Percentiles rank a stretch among this genome's conserved stretches.
phyloP scores from a whole-genome alignment of 2,888 invertebrate species.

The Xestobium rufovillosum region DNA sequence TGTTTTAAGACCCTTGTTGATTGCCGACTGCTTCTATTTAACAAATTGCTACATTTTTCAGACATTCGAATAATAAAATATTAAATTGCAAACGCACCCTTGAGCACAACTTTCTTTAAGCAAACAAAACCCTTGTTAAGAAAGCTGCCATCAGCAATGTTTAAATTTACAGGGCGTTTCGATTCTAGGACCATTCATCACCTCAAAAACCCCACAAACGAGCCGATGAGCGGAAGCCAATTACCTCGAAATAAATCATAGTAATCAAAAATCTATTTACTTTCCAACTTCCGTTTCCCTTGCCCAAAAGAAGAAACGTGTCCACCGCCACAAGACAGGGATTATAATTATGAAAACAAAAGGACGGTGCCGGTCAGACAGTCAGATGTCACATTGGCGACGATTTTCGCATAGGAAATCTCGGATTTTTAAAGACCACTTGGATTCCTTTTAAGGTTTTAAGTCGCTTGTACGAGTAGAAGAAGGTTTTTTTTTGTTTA shows the following conservation, averaged over 20 bases:
- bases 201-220: constrained; percentile 14
- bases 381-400: too few relatives aligned
- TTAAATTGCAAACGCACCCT: constrained; percentile 15
- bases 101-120: too few relatives aligned
- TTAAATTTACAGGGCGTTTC: too few relatives aligned
- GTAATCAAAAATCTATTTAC: constrained; percentile 22
- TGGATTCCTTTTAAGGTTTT: too few relatives aligned
- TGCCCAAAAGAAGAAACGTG: constrained; percentile 30
- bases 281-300: constrained; percentile 20
- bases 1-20: too few relatives aligned
- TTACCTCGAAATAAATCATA: constrained; percentile 23
- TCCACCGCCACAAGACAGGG: constrained; percentile 24
- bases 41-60: too few relatives aligned
- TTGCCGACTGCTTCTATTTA: too few relatives aligned
- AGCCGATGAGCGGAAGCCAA: constrained; percentile 24
- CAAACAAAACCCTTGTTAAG: constrained; percentile 18
- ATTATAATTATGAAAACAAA: constrained; percentile 30
- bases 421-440: too few relatives aligned
- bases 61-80: too few relatives aligned
- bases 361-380: constrained; percentile 14
- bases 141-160: constrained; percentile 18
- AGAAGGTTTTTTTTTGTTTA: constrained; percentile 5
- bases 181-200: too few relatives aligned
- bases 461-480: too few relatives aligned
- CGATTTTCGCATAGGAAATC: too few relatives aligned